These are phyloP conservation scores for Vulpes lagopus DNA, from an alignment of 2,113 vertebrate species.

Conservation along the genomic window DNA sequence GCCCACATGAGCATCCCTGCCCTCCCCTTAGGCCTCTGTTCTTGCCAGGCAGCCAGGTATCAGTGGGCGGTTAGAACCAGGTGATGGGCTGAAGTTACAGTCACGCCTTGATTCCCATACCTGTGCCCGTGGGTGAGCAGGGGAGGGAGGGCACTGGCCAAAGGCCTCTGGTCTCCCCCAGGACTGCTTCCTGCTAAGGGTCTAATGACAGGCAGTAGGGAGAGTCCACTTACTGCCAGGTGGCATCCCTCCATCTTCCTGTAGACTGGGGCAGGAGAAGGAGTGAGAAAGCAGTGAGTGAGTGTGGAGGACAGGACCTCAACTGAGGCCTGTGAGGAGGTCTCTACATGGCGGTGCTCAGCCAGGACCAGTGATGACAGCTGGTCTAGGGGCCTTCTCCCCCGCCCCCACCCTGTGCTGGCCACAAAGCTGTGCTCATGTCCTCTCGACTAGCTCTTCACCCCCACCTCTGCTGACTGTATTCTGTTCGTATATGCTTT, in stretches of 20 bases:
- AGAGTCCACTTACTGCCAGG: too few species aligned
- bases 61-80: neutral
- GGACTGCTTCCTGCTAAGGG: neutral
- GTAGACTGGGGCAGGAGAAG: neutral
- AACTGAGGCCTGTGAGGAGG: neutral
- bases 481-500: neutral
- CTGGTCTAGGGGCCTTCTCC: neutral
- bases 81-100: neutral
- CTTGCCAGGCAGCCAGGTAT: neutral
- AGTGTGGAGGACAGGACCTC: neutral
- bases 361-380: neutral
- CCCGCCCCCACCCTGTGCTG: fast-evolving
- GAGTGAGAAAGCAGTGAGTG: neutral
- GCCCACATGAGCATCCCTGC: fast-evolving
- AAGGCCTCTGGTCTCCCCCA: neutral
- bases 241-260: neutral
- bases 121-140: neutral
- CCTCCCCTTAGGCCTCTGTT: neutral
- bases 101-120: neutral
- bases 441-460: neutral
- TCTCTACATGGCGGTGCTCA: neutral
- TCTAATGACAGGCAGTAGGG: neutral
- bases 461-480: too few species aligned
- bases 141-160: neutral
- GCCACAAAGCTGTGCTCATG: neutral